Evolutionary conservation across 2,113 vertebrate species (phyloP).

Genomic region (Cyprinodon tularosa): DNA sequence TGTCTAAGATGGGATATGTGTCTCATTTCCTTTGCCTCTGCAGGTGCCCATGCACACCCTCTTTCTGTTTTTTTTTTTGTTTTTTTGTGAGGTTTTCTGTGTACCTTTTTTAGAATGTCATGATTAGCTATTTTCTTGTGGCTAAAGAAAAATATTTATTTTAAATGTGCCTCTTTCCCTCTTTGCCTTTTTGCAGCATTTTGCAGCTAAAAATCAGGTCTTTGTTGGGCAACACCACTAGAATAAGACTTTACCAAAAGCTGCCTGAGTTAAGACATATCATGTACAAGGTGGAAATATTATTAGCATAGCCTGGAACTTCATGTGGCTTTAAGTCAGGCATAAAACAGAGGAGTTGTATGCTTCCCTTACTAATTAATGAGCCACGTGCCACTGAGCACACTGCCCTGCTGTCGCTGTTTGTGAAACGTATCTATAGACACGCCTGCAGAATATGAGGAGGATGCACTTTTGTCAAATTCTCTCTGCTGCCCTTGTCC

Average conservation of each 20-base stretch:
- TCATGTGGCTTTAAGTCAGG: conserved; percentile 18
- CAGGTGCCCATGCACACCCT: too few species aligned
- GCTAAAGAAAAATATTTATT: background rate
- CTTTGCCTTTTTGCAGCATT: too few species aligned
- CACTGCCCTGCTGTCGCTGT: conserved; percentile 45
- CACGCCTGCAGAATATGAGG: conserved; percentile 20
- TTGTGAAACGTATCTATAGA: conserved; percentile 55
- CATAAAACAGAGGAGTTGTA: conserved; percentile 39
- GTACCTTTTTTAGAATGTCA: background rate
- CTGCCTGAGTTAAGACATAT: background rate
- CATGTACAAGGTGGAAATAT: background rate
- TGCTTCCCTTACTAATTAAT: conserved; percentile 71
- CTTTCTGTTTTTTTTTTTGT: background rate
- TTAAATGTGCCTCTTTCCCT: background rate
- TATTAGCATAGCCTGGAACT: background rate
- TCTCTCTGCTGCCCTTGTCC: conserved; percentile 14
- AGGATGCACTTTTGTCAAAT: conserved; percentile 14
- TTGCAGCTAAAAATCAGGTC: too few species aligned
- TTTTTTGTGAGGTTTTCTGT: background rate
- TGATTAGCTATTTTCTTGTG: background rate
- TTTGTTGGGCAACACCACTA: background rate
- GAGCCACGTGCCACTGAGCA: conserved; percentile 57
- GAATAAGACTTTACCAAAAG: background rate
- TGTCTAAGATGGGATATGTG: background rate
- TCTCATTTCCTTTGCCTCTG: background rate